Evolutionary conservation across 2,888 invertebrate species (phyloP).

Genomic region (Agriopis aurantiaria): DNA sequence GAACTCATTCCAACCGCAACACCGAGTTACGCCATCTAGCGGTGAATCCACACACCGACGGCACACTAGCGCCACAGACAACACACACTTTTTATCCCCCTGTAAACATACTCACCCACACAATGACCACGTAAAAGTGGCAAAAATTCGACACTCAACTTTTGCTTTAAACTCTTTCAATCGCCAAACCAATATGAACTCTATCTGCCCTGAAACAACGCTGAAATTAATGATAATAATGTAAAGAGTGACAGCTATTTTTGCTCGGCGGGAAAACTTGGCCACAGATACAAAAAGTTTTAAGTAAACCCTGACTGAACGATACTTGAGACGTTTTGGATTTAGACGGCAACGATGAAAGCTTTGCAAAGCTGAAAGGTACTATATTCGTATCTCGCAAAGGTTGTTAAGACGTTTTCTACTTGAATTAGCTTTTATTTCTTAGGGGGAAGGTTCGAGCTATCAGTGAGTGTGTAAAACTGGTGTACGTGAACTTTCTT

Average conservation of each 20-base stretch:
- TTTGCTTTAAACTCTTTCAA: constrained; percentile 44
- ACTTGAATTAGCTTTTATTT: constrained; percentile 45
- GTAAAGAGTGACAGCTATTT: constrained; percentile 49
- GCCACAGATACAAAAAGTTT: constrained; percentile 48
- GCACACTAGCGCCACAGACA: constrained; percentile 77
- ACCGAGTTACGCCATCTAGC: constrained; percentile 72
- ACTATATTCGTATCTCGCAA: constrained; percentile 24
- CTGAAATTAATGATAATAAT: constrained; percentile 36
- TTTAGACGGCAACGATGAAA: constrained; percentile 9
- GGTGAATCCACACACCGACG: constrained; percentile 53
- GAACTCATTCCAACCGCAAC: constrained; percentile 59
- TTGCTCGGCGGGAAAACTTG: constrained; percentile 46
- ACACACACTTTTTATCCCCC: constrained; percentile 64
- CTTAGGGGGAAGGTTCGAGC: constrained; percentile 48
- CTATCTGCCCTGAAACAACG: rapidly evolving
- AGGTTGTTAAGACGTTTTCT: constrained; percentile 55
- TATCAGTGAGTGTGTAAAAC: constrained; percentile 29
- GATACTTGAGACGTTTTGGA: constrained; percentile 51
- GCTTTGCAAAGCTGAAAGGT: constrained; percentile 38
- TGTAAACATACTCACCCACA: constrained; percentile 67
- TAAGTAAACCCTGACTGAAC: constrained; percentile 34
- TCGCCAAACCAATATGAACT: constrained; percentile 44
- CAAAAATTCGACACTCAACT: constrained; percentile 64
- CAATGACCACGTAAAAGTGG: constrained; percentile 64
- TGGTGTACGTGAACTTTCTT: constrained; percentile 74